phyloP scores from a whole-genome alignment of 2,888 invertebrate genomes.

The Ophion costatus region DNA sequence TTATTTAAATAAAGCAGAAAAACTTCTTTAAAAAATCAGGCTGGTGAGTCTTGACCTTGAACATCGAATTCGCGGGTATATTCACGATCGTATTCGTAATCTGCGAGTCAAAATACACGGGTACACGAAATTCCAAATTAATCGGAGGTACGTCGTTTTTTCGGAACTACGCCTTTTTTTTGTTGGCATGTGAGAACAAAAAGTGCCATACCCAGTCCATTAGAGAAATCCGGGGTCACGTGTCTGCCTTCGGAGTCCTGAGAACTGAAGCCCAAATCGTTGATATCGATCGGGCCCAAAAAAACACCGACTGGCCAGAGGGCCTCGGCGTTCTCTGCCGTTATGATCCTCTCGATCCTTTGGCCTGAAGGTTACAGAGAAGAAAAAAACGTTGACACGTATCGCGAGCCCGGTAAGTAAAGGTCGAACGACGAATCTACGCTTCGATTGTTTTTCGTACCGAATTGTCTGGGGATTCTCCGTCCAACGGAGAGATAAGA shows the following conservation, averaged over 20 bases:
- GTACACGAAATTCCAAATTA: too few relatives aligned
- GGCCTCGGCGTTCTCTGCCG: constrained; percentile 84
- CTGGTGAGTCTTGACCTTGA: too few relatives aligned
- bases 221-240: constrained; percentile 81
- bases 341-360: constrained; percentile 62
- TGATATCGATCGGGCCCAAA: constrained; percentile 83
- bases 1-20: too few relatives aligned
- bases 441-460: constrained; percentile 58
- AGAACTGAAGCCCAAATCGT: constrained; percentile 82
- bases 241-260: constrained; percentile 80
- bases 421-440: neutral
- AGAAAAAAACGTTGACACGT: neutral
- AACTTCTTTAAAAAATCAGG: too few relatives aligned
- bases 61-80: neutral
- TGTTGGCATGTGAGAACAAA: too few relatives aligned
- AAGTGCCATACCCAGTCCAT: constrained; percentile 81
- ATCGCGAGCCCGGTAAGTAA: neutral
- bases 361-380: constrained; percentile 31
- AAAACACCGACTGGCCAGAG: constrained; percentile 86
- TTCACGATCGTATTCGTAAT: too few relatives aligned
- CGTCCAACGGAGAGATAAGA: constrained; percentile 78
- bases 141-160: too few relatives aligned
- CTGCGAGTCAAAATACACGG: too few relatives aligned
- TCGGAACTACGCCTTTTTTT: too few relatives aligned
- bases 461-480: constrained; percentile 69